Evolutionary conservation across 2,113 vertebrate genomes (phyloP).

Genomic region (Syngnathus floridae): DNA sequence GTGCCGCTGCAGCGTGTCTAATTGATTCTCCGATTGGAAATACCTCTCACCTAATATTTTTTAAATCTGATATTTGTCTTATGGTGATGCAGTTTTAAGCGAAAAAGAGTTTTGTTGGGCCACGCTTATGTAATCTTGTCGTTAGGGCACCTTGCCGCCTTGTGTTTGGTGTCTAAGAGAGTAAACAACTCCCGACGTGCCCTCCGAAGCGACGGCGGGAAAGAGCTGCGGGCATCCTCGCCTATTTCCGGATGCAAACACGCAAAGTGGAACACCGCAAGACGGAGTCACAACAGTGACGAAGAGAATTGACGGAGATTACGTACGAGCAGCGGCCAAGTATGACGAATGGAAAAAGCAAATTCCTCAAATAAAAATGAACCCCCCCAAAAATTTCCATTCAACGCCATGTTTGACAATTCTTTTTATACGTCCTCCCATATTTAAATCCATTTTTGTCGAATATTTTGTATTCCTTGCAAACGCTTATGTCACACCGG

Average conservation of each 20-base stretch:
- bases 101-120: neutral
- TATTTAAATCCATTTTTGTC: too few relatives aligned
- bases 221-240: neutral
- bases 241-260: neutral
- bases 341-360: too few relatives aligned
- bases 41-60: too few relatives aligned
- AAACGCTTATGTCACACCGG: neutral
- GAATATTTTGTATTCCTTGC: too few relatives aligned
- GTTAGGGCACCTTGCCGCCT: neutral
- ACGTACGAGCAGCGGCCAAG: conserved; percentile 22
- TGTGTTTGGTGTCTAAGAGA: neutral
- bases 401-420: too few relatives aligned
- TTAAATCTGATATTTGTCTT: too few relatives aligned
- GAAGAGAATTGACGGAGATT: conserved; percentile 48
- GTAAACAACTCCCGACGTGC: neutral
- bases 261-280: neutral
- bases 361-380: too few relatives aligned
- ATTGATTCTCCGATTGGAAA: neutral
- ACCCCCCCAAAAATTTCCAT: too few relatives aligned
- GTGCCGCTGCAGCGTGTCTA: neutral
- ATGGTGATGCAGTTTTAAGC: too few relatives aligned
- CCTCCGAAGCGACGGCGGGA: neutral
- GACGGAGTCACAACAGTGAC: neutral
- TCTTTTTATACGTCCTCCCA: too few relatives aligned
- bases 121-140: neutral